Evolutionary conservation across 2,888 invertebrate species (phyloP), one percentile per base, ranked within the genome.

Genomic region (Noctua pronuba): DNA sequence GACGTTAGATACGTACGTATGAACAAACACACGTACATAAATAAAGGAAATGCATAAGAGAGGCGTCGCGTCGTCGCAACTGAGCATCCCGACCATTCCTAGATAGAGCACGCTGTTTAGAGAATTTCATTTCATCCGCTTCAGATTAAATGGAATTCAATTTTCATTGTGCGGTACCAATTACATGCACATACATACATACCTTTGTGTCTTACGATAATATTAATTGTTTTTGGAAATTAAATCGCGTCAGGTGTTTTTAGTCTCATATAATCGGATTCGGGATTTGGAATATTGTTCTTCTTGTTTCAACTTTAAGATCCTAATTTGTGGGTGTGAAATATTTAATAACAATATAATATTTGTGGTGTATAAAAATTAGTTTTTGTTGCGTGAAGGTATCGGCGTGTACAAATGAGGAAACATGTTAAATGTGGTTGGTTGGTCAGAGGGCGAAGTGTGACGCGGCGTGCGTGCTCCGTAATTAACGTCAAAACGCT

Each of bases 21-120:
- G 86, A 84, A 80, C 80, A 87, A 86, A 87, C 86, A 86, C 83
- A 84, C 84, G 79, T 84, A 74, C 79, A 82, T 83, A 83, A 86
- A 88, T 89, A 90, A 86, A 88, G 90, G 85, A 91, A 91, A 90
- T 90, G 90, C 91, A 92, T 87, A 91, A 88, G 88, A 86, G 76
- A 82, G 88, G 87, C 90, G 90, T 86, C 87, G 90, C 80, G 75
- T 81, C 84, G 88, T 89, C 89, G 88, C 88, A 80, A 84, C 85
- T 86, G 89, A 90, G 90, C 92, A 93, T 92, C 90, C 90, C 90
- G 88, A 86, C 92, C 90, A 93, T 93, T 92, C 90, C 91, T 90
- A 92, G 94, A 95, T 95, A 94, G 92, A 93, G 94, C 94, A 95
- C 93, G 94, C 94, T 93, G 92, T 92, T 93, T 89, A 92, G 93